phyloP scores from a whole-genome alignment of 2,888 invertebrate genomes.

The Pyralis farinalis region DNA sequence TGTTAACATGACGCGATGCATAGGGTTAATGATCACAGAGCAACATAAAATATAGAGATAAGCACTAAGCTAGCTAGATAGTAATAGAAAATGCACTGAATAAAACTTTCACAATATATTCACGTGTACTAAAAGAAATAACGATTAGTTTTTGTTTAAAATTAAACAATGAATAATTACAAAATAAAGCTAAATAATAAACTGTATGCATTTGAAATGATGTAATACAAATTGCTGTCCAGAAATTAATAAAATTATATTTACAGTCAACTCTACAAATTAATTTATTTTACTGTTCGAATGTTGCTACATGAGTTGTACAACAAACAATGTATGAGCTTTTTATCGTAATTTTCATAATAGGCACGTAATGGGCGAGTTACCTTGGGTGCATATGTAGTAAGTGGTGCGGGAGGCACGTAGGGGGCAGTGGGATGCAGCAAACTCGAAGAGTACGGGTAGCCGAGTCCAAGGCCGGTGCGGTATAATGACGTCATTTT shows the following conservation, averaged over 20 bases:
- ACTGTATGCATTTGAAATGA: not conserved
- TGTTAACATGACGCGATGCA: slow-evolving; percentile 77
- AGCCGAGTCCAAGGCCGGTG: slow-evolving; percentile 87
- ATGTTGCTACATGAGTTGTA: too few species aligned
- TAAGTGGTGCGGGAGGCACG: slow-evolving; percentile 92
- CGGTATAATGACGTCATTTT: slow-evolving; percentile 93
- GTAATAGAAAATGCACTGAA: slow-evolving; percentile 14
- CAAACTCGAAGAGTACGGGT: slow-evolving; percentile 87
- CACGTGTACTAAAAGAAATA: not conserved
- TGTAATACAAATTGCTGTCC: not conserved
- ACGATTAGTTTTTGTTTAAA: slow-evolving; percentile 3
- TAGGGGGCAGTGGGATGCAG: slow-evolving; percentile 93
- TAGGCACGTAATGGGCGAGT: slow-evolving; percentile 21
- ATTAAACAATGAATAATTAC: slow-evolving; percentile 5
- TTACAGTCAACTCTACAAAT: too few species aligned
- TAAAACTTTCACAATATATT: slow-evolving; percentile 10
- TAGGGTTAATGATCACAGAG: slow-evolving; percentile 76
- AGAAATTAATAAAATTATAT: too few species aligned
- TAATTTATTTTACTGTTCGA: too few species aligned
- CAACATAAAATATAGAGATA: slow-evolving; percentile 49
- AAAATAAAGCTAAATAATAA: slow-evolving; percentile 10
- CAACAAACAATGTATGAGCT: too few species aligned
- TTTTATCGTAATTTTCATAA: too few species aligned
- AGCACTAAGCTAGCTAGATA: slow-evolving; percentile 41
- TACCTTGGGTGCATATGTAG: slow-evolving; percentile 95